Evolutionary conservation across 2,113 vertebrate genomes (phyloP).

Genomic region (Hippolais icterina): DNA sequence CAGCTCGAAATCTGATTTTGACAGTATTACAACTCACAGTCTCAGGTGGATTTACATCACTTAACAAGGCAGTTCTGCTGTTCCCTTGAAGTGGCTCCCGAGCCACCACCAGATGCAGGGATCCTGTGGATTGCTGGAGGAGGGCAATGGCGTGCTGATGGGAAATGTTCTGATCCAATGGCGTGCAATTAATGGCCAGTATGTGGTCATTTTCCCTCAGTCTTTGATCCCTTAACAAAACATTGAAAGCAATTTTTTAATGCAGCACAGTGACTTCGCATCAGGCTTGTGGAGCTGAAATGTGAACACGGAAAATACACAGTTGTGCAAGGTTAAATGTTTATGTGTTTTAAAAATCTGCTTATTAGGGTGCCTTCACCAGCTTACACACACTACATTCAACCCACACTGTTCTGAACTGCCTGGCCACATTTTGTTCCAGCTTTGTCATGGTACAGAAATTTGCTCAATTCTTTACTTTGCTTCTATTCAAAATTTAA

Average conservation of each 20-base stretch:
- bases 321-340: not conserved
- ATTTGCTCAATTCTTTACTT: not conserved
- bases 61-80: constrained; percentile 17
- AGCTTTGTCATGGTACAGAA: not conserved
- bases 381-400: not conserved
- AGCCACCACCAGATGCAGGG: constrained; percentile 87
- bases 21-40: constrained; percentile 66
- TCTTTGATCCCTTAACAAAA: constrained; percentile 84
- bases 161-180: constrained; percentile 86
- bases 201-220: constrained; percentile 93
- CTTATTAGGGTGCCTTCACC: not conserved
- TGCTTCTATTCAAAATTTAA: not conserved
- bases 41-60: constrained; percentile 50
- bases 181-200: constrained; percentile 87
- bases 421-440: not conserved
- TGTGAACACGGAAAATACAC: not conserved
- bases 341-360: not conserved
- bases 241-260: constrained; percentile 42
- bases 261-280: not conserved
- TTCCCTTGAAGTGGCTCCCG: constrained; percentile 65
- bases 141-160: constrained; percentile 88
- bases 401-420: not conserved
- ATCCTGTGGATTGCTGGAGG: constrained; percentile 86
- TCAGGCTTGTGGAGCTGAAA: not conserved
- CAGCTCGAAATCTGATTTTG: not conserved